phyloP scores from a whole-genome alignment of 2,888 invertebrate genomes.

The Sepiola atlantica region DNA sequence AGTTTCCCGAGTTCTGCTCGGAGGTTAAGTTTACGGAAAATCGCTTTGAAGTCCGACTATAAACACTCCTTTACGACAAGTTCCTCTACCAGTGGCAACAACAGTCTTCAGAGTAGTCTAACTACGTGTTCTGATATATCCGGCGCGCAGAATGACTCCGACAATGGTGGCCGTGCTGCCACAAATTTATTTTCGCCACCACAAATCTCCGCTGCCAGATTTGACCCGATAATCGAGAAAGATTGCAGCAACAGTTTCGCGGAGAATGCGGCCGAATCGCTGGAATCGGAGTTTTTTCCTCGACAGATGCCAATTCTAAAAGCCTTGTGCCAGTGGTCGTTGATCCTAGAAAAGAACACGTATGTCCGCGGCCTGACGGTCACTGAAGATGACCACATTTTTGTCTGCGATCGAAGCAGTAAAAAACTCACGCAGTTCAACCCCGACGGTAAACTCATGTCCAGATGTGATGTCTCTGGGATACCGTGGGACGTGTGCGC shows the following conservation, averaged over 20 bases:
- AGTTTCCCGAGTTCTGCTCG: not conserved
- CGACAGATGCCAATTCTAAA: not conserved
- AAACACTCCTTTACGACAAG: not conserved
- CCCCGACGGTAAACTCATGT: not conserved
- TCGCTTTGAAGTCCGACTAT: not conserved
- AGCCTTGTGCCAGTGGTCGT: not conserved
- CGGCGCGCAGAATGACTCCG: not conserved
- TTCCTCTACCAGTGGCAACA: not conserved
- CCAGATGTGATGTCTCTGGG: not conserved
- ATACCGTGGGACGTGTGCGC: not conserved
- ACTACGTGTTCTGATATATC: not conserved
- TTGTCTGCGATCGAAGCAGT: not conserved
- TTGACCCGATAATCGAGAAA: not conserved
- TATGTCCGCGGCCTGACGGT: conserved; percentile 1
- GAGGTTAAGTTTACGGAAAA: not conserved
- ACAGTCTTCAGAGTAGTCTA: not conserved
- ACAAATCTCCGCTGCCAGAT: not conserved
- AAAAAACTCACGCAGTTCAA: not conserved
- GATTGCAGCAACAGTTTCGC: not conserved
- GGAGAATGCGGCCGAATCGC: not conserved
- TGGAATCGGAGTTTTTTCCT: not conserved
- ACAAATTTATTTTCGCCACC: not conserved
- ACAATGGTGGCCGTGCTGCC: not conserved
- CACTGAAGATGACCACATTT: not conserved
- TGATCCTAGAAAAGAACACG: not conserved